These are phyloP conservation scores for Mesoligia furuncula DNA, from an alignment of 2,888 invertebrate genomes.

Conservation along the genomic window DNA sequence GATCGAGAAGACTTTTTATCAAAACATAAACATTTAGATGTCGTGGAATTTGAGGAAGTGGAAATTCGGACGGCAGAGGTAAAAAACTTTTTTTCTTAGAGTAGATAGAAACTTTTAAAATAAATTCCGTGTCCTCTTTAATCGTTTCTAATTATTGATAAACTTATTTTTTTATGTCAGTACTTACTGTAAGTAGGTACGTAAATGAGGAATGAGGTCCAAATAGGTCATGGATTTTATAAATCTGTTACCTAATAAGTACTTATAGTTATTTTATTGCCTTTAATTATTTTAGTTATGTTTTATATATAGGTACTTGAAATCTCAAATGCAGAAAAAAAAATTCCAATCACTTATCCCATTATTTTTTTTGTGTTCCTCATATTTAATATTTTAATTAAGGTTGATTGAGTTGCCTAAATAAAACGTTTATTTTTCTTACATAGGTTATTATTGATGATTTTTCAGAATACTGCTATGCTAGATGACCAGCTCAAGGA, in stretches of 20 bases:
- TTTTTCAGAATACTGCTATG: constrained; percentile 86
- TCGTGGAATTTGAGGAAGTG: constrained; percentile 89
- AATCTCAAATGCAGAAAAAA: not conserved
- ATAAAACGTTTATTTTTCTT: not conserved
- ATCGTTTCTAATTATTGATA: not conserved
- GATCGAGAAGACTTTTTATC: constrained; percentile 92
- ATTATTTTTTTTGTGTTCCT: not conserved
- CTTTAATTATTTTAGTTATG: too few species aligned
- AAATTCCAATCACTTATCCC: not conserved
- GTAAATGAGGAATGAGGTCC: not conserved
- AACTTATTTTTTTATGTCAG: not conserved
- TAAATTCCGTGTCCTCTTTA: not conserved
- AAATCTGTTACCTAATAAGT: not conserved
- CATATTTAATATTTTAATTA: not conserved
- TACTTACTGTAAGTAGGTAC: not conserved
- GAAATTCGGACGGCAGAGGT: constrained; percentile 86
- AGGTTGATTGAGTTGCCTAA: not conserved
- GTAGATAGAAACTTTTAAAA: not conserved
- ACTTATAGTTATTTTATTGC: not conserved
- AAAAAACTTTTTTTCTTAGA: constrained; percentile 19
- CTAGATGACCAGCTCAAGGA: constrained; percentile 92
- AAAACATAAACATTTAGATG: constrained; percentile 89
- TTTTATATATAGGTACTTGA: not conserved
- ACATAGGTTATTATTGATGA: not conserved
- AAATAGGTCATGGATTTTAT: constrained; percentile 24